Percentiles rank a stretch among this genome's conserved stretches.
These are phyloP conservation scores for Okamejei kenojei DNA, from an alignment of 2,797 vertebrate genomes.

Conservation along the genomic window DNA sequence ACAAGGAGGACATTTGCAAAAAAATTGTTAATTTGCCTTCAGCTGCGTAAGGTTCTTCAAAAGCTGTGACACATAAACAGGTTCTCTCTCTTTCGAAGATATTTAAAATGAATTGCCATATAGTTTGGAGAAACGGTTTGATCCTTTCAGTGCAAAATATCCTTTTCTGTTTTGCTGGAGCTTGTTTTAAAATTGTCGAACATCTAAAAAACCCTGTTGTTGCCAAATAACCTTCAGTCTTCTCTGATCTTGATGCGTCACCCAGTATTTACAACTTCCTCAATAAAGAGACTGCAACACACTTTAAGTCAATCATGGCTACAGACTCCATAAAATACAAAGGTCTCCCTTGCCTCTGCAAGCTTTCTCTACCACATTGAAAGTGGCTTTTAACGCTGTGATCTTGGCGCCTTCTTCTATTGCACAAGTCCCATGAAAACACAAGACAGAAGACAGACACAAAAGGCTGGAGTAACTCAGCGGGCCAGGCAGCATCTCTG, in stretches of 20 bases:
- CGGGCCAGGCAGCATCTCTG: too few species aligned
- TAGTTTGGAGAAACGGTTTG: background rate
- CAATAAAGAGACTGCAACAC: background rate
- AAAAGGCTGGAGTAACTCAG: too few species aligned
- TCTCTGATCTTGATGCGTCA: background rate
- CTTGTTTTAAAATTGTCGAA: background rate
- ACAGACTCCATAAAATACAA: background rate
- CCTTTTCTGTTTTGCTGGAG: background rate
- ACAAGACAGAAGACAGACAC: background rate
- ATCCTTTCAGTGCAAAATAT: background rate
- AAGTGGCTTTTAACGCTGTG: background rate
- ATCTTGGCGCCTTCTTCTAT: background rate
- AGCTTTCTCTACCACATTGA: background rate
- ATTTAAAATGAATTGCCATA: background rate
- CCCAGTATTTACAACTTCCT: slow-evolving; percentile 12
- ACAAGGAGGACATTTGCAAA: too few species aligned
- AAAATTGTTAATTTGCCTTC: too few species aligned
- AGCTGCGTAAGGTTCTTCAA: too few species aligned
- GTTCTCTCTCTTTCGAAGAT: background rate
- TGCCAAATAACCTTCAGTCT: background rate
- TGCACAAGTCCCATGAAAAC: background rate
- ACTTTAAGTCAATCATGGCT: background rate
- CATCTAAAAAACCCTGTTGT: background rate
- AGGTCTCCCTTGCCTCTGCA: background rate
- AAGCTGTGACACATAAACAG: too few species aligned